Conservation (phyloP, 2,113 vertebrate genomes). For the Archilochus colubris region DNA sequence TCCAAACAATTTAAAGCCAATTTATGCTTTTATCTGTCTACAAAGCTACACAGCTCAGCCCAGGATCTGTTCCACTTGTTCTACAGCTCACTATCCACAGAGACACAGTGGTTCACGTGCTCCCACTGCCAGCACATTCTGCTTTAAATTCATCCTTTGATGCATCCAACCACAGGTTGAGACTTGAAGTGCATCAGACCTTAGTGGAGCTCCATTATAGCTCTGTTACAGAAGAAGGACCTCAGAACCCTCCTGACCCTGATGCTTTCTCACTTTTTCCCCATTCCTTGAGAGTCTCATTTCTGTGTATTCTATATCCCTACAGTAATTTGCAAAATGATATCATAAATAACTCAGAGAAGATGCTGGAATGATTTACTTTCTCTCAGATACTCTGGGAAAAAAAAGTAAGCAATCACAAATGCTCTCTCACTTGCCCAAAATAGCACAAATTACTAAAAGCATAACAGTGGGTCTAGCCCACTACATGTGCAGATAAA, state of each 20-base stretch:
- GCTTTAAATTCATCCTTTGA: neutral
- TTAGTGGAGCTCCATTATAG: neutral
- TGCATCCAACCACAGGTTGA: neutral
- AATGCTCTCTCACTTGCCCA: neutral
- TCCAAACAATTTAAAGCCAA: neutral
- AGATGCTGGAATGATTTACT: neutral
- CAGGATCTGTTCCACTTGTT: neutral
- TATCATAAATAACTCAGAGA: neutral
- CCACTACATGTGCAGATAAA: neutral
- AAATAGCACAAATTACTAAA: neutral
- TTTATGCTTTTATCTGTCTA: neutral
- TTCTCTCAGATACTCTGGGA: neutral
- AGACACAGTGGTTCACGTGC: neutral
- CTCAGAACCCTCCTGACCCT: neutral
- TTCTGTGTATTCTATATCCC: neutral
- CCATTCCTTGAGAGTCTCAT: neutral
- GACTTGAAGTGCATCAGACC: neutral
- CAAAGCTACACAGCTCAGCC: neutral
- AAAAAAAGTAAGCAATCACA: neutral
- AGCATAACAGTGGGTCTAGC: neutral
- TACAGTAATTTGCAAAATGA: neutral
- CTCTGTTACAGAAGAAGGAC: neutral
- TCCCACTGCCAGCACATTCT: neutral
- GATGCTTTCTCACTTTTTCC: neutral
- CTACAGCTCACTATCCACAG: neutral